Evolutionary conservation across 1,140 invertebrate genomes (phyloP), one percentile per base, ranked within the genome.

Genomic region (Zaprionus africanus): DNA sequence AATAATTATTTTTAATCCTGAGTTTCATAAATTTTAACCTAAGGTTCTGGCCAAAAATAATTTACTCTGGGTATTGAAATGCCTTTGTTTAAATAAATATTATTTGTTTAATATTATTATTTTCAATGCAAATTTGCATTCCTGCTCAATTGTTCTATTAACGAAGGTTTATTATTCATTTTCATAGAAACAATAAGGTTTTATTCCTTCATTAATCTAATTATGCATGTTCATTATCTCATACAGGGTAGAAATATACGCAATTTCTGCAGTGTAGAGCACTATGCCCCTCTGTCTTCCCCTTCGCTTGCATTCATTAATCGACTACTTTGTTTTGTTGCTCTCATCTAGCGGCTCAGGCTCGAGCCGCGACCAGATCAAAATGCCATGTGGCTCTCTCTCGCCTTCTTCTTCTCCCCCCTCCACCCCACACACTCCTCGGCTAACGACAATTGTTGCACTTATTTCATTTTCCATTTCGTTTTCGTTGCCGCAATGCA

Each of bases 401-500:
- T 9, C 53, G 19, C 36, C 28, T 28, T 67, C 66, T 60, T 4
- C 9, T 15, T 38, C 63, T 34, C 49, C 28, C 46, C 19, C n/a
- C 46, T 64, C 36, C 56, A 26, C 41, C 43, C 66, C 53, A 61
- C 31, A 62, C 58, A 38, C 38, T 62, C 34, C 24, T 19, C 4
- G 9, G 1, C 19, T 9, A 9, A 51, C 66, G 12, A 74, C 57
- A 79, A 81, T 81, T 71, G 70, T 65, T 71, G 79, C 79, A 78
- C 54, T 81, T 78, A 78, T 76, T 78, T 66, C 76, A 78, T 78
- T 75, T 80, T 76, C 62, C 67, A 76, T 46, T 46, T 17, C 41
- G 41, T 17, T 46, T 79, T 77, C 67, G 68, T 66, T 76, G 59
- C 66, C 62, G 57, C 31, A 31, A 41, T 59, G 70, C 70, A 66